Base-by-base conservation (phyloP, 2,888 invertebrate genomes). In the Aphidius colemani region DNA sequence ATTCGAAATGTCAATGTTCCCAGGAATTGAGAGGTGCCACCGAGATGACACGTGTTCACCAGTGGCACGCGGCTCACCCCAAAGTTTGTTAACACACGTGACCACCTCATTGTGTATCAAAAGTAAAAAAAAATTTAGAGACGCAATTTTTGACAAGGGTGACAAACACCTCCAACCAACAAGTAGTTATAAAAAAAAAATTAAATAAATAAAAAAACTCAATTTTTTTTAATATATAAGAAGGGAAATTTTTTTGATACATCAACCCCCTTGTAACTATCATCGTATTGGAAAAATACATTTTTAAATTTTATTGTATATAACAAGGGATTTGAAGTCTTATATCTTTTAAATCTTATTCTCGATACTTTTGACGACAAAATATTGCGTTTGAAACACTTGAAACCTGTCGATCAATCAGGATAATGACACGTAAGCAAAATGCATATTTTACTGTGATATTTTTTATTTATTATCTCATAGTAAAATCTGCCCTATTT, bases 61-160 rank as follows among this genome's bases (percentile, higher is more conserved):
- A 65, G 63, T 67, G 67, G 66, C 70, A 71, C 71, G 67, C 64
- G 68, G 68, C 67, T 53, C 53, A 59, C 57, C 67, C 68, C 64
- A 62, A 53, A 61, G 66, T 67, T 71, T 70, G 68, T 71, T 71
- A 70, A 69, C 74, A 30, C 30, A 74, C 74, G 73, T 72, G 73
- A 72, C 74, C 71, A 64, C 70, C 70, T 70, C 71, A 72, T 72
- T 72, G 73, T 70, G 67, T 65, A 67, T 66, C 69, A 66, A 62
- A 63, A 66, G 67, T 69, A 70, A 61, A 64, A 69, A 70, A 30
- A 30, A 30, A 3, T 30, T 30, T 5, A 70, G 70, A 69, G 68
- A 67, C 67, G 65, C 70, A 66, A 67, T 70, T 69, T 56, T 69
- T 61, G 62, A 69, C 67, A 67, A 69, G 64, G 67, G 67, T 65